Base-by-base conservation (phyloP, 1,140 invertebrate genomes). In the Dinoponera quadriceps region DNA sequence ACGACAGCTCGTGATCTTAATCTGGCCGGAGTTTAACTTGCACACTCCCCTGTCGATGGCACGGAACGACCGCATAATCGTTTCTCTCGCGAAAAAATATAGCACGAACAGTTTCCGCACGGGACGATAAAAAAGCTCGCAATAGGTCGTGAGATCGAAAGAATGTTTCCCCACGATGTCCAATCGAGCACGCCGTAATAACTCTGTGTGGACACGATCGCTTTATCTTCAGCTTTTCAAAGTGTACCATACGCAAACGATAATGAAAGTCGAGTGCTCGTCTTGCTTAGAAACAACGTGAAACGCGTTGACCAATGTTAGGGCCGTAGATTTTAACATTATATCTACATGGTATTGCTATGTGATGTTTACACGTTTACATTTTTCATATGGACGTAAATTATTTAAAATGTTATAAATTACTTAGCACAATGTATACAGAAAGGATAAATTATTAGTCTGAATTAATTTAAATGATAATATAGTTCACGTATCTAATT, bases 171-270 rank as follows among this genome's bases (percentile, higher is more conserved):
- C 33, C 22, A 18, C 33, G 49, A 57, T 44, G n/a, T 20, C 22
- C 65, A 69, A 80, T 71, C 27, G 51, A 80, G 75, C 65, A 51
- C 69, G 75, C 66, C 69, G 59, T 80, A 80, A 80, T 80, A 71
- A n/a, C 27, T 69, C n/a, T 57, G 20, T 7, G 3, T n/a, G 14
- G 2, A 20, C 18, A 48, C 44, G 57, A 71, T 22, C 59, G 51
- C n/a, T 59, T 71, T 80, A 59, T 2, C 54, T 69, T 33, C 44
- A 68, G 69, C 69, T 78, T 2, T 3, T 55, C 68, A 69, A 55
- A 78, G 29, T 18, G 22, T 11, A 20, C 27, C 16, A 22, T 14
- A 27, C 57, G 57, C 57, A 27, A 1, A 78, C 55, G n/a, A n/a
- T n/a, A n/a, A n/a, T n/a, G n/a, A n/a, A n/a, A n/a, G n/a, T n/a